Evolutionary conservation across 2,797 vertebrate genomes (phyloP).

Genomic region (Trachops cirrhosus): DNA sequence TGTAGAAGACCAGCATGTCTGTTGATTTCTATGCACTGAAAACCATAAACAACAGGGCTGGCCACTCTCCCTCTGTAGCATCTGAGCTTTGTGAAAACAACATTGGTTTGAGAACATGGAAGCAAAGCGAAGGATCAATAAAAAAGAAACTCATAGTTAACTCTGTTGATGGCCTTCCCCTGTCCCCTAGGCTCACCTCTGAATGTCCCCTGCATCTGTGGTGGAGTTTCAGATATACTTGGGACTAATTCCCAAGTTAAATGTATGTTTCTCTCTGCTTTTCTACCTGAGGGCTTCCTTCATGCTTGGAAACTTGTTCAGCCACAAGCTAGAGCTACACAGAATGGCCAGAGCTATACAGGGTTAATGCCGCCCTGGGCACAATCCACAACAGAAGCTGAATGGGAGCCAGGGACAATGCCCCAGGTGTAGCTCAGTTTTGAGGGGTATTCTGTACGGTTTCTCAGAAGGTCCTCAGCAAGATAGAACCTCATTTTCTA

Average conservation of each 20-base stretch:
- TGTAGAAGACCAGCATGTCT: neutral
- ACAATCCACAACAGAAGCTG: neutral
- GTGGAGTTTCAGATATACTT: neutral
- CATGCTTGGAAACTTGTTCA: neutral
- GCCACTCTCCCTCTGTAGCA: neutral
- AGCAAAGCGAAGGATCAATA: neutral
- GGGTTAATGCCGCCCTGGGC: neutral
- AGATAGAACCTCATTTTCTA: neutral
- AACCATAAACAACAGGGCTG: neutral
- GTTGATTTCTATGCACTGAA: neutral
- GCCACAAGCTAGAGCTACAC: neutral
- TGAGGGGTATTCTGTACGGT: neutral
- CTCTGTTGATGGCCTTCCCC: neutral
- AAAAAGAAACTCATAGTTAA: neutral
- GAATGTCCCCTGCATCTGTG: neutral
- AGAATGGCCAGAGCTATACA: neutral
- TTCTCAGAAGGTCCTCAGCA: neutral
- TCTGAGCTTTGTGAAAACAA: neutral
- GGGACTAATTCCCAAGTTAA: neutral
- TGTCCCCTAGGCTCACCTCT: neutral
- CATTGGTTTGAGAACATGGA: neutral
- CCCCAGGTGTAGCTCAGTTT: neutral
- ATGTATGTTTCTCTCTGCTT: neutral
- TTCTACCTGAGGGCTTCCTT: neutral
- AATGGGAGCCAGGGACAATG: neutral